A percentile compares a stretch with the other conserved stretches of the same genome.
phyloP scores from a whole-genome alignment of 2,113 vertebrate species.

The Vombatus ursinus region DNA sequence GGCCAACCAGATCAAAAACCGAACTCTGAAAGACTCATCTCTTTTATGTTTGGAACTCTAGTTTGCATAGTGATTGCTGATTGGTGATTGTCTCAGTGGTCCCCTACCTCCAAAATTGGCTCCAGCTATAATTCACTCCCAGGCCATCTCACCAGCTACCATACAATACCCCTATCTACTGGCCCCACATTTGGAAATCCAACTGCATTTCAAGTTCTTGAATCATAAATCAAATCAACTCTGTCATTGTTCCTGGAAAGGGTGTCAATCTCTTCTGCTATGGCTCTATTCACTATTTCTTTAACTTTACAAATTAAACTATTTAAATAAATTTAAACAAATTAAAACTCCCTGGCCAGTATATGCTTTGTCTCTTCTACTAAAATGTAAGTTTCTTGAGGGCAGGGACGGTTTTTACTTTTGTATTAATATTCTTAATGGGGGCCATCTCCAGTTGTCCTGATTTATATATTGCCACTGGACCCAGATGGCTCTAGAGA shows the following conservation, averaged over 20 bases:
- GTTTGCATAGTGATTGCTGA: neutral
- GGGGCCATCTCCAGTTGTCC: too few relatives aligned
- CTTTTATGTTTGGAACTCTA: neutral
- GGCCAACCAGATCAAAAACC: neutral
- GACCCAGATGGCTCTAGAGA: too few relatives aligned
- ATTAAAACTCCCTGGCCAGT: neutral
- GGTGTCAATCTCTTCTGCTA: neutral
- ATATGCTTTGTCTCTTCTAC: neutral
- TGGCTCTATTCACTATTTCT: neutral
- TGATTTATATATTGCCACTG: too few relatives aligned
- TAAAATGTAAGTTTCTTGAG: neutral
- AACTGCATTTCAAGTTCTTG: neutral
- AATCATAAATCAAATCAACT: neutral
- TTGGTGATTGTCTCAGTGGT: neutral
- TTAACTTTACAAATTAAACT: neutral
- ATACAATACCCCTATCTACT: neutral
- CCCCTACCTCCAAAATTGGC: neutral
- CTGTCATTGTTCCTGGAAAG: neutral
- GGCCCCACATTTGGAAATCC: neutral
- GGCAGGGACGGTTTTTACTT: neutral
- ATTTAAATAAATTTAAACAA: neutral
- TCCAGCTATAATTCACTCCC: neutral
- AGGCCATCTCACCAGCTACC: neutral
- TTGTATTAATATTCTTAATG: neutral
- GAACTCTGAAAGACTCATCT: neutral